Conservation (phyloP, 2,797 vertebrate genomes). For the Melanotaenia parkinsoni region DNA sequence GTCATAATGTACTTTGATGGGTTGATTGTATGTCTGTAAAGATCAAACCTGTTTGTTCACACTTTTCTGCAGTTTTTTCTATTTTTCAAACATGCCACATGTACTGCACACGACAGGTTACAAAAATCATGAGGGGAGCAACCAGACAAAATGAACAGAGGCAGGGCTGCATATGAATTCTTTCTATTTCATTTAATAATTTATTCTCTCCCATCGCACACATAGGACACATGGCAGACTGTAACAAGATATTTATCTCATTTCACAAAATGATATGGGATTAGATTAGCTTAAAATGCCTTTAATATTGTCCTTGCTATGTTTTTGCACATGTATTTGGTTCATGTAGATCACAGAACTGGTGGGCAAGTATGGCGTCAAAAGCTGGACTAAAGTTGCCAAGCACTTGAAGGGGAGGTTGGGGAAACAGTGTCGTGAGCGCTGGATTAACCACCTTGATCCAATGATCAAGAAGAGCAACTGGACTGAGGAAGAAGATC, state of each 20-base stretch:
- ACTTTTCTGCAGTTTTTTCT: not conserved
- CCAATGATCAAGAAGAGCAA: conserved; percentile 90
- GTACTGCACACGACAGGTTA: not conserved
- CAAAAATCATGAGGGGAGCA: not conserved
- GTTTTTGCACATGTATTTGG: conserved; percentile 9
- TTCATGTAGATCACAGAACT: conserved; percentile 88
- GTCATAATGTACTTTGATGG: not conserved
- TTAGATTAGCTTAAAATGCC: not conserved
- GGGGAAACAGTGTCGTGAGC: conserved; percentile 94
- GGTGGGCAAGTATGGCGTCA: conserved; percentile 89
- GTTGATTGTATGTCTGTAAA: not conserved
- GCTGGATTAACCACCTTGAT: conserved; percentile 94
- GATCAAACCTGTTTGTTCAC: too few species aligned
- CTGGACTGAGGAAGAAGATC: conserved; percentile 94
- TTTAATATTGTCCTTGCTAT: not conserved
- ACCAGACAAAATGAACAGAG: not conserved
- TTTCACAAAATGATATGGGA: not conserved
- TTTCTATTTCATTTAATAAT: not conserved
- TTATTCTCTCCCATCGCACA: not conserved
- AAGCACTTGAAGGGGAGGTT: conserved; percentile 88
- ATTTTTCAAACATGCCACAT: not conserved
- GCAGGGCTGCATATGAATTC: not conserved
- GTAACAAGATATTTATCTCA: not conserved
- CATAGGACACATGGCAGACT: not conserved
- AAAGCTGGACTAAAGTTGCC: conserved; percentile 89